These are phyloP conservation scores for Sander vitreus DNA, from an alignment of 2,113 vertebrate species.

Conservation along the genomic window DNA sequence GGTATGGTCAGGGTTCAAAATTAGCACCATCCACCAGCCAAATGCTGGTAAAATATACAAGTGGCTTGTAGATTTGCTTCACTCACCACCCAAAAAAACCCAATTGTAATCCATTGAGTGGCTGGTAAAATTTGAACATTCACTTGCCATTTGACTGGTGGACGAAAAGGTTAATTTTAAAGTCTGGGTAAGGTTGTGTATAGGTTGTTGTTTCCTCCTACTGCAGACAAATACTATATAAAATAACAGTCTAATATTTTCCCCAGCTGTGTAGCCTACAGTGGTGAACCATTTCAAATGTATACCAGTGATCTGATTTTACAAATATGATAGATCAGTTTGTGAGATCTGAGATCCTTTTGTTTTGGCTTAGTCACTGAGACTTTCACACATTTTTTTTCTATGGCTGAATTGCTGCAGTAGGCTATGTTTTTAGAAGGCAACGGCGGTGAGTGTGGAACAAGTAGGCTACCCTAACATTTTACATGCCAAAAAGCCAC, in stretches of 20 bases:
- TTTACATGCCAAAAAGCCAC: background rate
- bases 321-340: background rate
- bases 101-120: too few species aligned
- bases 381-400: too few species aligned
- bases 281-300: background rate
- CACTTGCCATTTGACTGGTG: too few species aligned
- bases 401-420: background rate
- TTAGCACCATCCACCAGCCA: too few species aligned
- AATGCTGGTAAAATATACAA: too few species aligned
- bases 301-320: too few species aligned
- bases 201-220: background rate
- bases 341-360: background rate
- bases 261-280: background rate
- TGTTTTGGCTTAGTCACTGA: background rate
- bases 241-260: background rate
- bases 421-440: background rate
- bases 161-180: too few species aligned
- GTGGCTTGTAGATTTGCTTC: too few species aligned
- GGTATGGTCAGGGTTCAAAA: too few species aligned
- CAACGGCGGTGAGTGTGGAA: background rate
- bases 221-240: background rate
- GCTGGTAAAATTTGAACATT: too few species aligned
- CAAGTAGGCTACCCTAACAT: background rate
- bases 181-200: background rate
- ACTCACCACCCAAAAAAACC: too few species aligned